Evolutionary conservation across 1,140 invertebrate species (phyloP), one percentile per base, ranked within the genome.

Genomic region (Dreissena polymorpha): DNA sequence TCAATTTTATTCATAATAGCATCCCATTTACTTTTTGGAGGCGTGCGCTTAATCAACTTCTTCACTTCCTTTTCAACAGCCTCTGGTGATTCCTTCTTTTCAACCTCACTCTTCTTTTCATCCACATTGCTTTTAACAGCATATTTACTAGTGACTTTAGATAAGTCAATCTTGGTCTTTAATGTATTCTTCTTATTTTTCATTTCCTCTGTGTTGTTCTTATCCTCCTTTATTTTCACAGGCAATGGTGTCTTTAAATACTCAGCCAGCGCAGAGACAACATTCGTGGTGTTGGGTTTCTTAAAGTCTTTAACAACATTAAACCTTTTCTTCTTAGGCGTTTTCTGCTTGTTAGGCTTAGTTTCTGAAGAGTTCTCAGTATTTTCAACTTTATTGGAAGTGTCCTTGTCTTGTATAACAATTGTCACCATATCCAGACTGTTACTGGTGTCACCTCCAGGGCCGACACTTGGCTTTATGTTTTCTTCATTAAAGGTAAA

Each of bases 381-480:
- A 27, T 84, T 70, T 85, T 73, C 78, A 94, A 95, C 94, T 94
- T 94, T 91, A 94, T 94, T 79, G 39, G 73, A 68, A 16, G 51
- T 57, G 18, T 72, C 73, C 23, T 84, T 80, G 55, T 85, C 78
- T 29, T 81, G 80, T 65, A 83, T 83, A 7, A 63, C 49, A 63
- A 75, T 63, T n/a, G 21, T 83, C 0, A 76, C 81, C 10, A 82
- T 74, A 16, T 55, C 55, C 3, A 82, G 53, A 68, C 16, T 64
- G 27, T 82, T 70, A 25, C 13, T 57, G 29, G 23, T 72, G 14
- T 72, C 70, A 13, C 39, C 39, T 39, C 39, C 39, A 2, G 39
- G 39, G 39, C 39, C 39, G 8, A 16, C 21, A n/a, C 67, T 69
- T 23, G 16, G 23, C 23, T 27, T 27, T 2, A 16, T 69, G 18